Conservation (phyloP, 2,797 vertebrate genomes). For the Australoheros facetus region DNA sequence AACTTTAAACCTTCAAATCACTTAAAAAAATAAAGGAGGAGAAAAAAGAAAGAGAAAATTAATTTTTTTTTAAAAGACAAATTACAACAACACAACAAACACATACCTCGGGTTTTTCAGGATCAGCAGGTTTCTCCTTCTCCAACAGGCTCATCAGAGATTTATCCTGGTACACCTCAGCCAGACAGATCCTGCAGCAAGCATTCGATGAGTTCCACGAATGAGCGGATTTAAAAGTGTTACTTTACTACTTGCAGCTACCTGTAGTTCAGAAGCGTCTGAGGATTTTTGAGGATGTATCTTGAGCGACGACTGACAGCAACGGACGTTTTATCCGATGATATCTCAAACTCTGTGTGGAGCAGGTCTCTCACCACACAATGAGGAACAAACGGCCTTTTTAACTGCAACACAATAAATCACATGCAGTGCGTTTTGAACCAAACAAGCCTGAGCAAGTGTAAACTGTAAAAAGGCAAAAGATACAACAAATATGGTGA, state of each 20-base stretch:
- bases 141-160: conserved; percentile 81
- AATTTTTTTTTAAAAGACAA: background rate
- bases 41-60: background rate
- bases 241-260: conserved; percentile 31
- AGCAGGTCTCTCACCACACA: conserved; percentile 92
- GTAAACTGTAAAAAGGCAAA: background rate
- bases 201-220: accelerated
- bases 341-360: conserved; percentile 89
- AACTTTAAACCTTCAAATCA: background rate
- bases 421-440: accelerated
- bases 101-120: conserved; percentile 85
- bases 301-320: conserved; percentile 90
- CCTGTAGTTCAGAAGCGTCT: conserved; percentile 93
- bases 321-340: conserved; percentile 92
- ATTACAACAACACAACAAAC: background rate
- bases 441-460: accelerated
- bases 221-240: background rate
- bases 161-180: conserved; percentile 95
- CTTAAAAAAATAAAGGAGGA: accelerated
- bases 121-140: conserved; percentile 84
- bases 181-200: conserved; percentile 89
- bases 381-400: conserved; percentile 89
- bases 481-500: background rate
- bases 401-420: conserved; percentile 78
- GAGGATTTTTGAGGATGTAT: conserved; percentile 93